Percentiles rank a stretch among this genome's conserved stretches.
These are phyloP conservation scores for Darevskia nairensis DNA, from an alignment of 2,797 vertebrate genomes.

Conservation along the genomic window DNA sequence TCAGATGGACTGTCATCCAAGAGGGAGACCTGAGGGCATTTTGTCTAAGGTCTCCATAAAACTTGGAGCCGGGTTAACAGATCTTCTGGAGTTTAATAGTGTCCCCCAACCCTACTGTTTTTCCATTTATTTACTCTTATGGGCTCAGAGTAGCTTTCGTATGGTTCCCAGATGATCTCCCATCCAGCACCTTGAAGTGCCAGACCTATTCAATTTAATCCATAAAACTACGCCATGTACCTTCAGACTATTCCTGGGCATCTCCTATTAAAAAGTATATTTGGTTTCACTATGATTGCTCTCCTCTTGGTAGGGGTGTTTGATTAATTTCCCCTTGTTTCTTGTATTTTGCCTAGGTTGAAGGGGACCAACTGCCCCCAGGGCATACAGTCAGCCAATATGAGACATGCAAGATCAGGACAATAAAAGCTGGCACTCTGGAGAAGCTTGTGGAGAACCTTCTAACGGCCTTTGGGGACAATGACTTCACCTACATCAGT, in stretches of 20 bases:
- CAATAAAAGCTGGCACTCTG: constrained; percentile 93
- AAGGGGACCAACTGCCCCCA: constrained; percentile 91
- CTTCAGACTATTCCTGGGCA: background rate
- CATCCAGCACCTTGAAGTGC: background rate
- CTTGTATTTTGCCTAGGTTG: constrained; percentile 79
- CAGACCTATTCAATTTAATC: background rate
- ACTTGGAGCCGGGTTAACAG: background rate
- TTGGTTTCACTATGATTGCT: background rate
- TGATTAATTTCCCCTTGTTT: background rate
- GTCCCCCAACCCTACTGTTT: background rate
- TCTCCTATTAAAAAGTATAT: background rate
- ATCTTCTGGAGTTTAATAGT: background rate
- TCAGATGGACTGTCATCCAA: background rate
- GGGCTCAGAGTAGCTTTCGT: background rate
- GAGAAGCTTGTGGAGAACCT: constrained; percentile 96
- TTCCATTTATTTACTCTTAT: background rate
- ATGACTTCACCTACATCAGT: constrained; percentile 95
- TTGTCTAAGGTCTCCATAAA: background rate
- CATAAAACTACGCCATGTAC: background rate
- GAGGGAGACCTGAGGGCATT: background rate
- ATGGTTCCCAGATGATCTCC: background rate
- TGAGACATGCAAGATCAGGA: constrained; percentile 95
- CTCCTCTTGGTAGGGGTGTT: background rate
- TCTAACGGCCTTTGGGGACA: constrained; percentile 92
- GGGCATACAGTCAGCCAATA: constrained; percentile 94